Evolutionary conservation across 2,888 invertebrate species (phyloP).

Genomic region (Lottia scabra): DNA sequence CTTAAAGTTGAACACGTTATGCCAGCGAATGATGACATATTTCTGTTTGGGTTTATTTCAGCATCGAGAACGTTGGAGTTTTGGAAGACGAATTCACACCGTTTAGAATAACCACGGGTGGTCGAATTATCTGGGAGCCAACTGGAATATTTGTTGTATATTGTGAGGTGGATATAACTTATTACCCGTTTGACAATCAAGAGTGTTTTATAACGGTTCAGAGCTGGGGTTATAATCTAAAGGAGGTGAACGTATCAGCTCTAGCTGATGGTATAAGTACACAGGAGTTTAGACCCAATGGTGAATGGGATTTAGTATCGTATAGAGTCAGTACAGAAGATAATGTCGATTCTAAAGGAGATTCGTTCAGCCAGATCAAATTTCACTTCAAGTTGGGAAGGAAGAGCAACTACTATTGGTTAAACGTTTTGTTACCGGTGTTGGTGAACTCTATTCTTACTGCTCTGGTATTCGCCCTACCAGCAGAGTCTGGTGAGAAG

Average conservation of each 20-base stretch:
- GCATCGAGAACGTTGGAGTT: background rate
- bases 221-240: constrained; percentile 24
- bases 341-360: background rate
- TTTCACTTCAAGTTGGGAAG: constrained; percentile 24
- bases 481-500: constrained; percentile 37
- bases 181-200: constrained; percentile 39
- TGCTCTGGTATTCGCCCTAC: constrained; percentile 36
- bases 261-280: constrained; percentile 1
- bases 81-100: constrained; percentile 29
- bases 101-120: constrained; percentile 17
- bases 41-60: background rate
- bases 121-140: constrained; percentile 30
- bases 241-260: constrained; percentile 21
- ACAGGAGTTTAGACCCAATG: constrained; percentile 13
- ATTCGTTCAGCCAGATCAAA: background rate
- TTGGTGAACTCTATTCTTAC: constrained; percentile 33
- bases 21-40: background rate
- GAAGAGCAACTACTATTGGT: constrained; percentile 25
- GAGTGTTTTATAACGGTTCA: constrained; percentile 22
- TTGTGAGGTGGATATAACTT: constrained; percentile 34
- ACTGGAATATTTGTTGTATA: constrained; percentile 30
- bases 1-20: no score
- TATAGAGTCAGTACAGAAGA: background rate
- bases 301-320: constrained; percentile 19
- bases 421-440: constrained; percentile 34